Conservation (phyloP, 2,113 vertebrate species). For the Agapornis roseicollis region DNA sequence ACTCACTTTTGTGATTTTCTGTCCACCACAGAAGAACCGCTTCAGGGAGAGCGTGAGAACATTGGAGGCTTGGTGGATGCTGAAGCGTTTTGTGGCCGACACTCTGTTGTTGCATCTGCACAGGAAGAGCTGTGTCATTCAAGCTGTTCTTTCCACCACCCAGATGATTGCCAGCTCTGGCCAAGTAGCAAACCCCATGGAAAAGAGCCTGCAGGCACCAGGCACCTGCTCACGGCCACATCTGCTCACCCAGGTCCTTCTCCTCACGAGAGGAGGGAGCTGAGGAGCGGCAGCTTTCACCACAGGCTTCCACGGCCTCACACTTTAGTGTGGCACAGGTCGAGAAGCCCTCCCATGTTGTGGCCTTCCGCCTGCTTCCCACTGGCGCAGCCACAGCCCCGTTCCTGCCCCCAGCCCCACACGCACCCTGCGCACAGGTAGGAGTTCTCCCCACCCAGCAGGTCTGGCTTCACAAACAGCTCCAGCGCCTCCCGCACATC, state of each 20-base stretch:
- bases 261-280: background rate
- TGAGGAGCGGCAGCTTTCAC: background rate
- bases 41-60: constrained; percentile 92
- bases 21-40: constrained; percentile 74
- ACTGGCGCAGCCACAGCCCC: background rate
- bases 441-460: constrained; percentile 91
- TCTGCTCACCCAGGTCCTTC: background rate
- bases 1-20: constrained; percentile 93
- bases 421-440: constrained; percentile 96
- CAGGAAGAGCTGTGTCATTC: background rate
- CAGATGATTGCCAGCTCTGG: background rate
- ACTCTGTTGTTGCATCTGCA: constrained; percentile 94
- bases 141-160: background rate
- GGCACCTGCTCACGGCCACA: too few relatives aligned
- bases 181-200: background rate
- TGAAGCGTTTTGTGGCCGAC: constrained; percentile 87
- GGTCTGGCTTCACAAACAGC: constrained; percentile 89
- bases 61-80: constrained; percentile 87
- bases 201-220: background rate
- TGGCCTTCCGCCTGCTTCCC: background rate
- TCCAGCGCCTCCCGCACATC: constrained; percentile 90
- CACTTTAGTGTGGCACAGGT: rapidly evolving
- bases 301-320: background rate
- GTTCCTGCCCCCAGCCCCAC: background rate
- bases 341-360: rapidly evolving